A percentile compares a stretch with the other conserved stretches of the same genome.
Evolutionary conservation across 2,888 invertebrate genomes (phyloP).

Genomic region (Boloria selene): DNA sequence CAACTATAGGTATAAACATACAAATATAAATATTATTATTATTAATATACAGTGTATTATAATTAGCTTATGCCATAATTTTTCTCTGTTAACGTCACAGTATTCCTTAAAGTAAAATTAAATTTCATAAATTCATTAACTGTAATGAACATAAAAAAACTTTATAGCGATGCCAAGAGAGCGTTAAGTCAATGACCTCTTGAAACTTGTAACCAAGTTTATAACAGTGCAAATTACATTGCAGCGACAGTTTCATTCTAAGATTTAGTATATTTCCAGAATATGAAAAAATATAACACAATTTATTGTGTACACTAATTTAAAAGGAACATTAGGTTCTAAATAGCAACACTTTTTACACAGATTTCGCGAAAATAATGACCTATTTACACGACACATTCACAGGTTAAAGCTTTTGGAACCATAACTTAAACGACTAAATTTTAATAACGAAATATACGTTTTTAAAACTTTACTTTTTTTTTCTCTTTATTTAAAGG

Average conservation of each 20-base stretch:
- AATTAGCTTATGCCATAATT: too few species aligned
- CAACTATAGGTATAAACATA: too few species aligned
- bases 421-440: too few species aligned
- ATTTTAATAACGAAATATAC: too few species aligned
- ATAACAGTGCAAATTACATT: constrained; percentile 30
- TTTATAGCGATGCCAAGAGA: constrained; percentile 10
- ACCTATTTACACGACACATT: too few species aligned
- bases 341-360: neutral
- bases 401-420: too few species aligned
- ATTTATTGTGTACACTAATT: constrained; percentile 28
- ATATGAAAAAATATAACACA: constrained; percentile 17
- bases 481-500: too few species aligned
- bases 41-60: too few species aligned
- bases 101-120: constrained; percentile 4
- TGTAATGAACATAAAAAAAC: constrained; percentile 11
- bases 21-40: too few species aligned
- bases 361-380: too few species aligned
- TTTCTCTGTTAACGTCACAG: neutral
- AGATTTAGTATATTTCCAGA: constrained; percentile 27
- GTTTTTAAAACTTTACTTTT: too few species aligned
- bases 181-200: constrained; percentile 23
- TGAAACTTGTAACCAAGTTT: constrained; percentile 26
- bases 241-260: constrained; percentile 24
- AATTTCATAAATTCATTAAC: constrained; percentile 14
- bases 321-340: neutral